Conservation (phyloP, 2,888 invertebrate genomes). For the Patella caerulea region DNA sequence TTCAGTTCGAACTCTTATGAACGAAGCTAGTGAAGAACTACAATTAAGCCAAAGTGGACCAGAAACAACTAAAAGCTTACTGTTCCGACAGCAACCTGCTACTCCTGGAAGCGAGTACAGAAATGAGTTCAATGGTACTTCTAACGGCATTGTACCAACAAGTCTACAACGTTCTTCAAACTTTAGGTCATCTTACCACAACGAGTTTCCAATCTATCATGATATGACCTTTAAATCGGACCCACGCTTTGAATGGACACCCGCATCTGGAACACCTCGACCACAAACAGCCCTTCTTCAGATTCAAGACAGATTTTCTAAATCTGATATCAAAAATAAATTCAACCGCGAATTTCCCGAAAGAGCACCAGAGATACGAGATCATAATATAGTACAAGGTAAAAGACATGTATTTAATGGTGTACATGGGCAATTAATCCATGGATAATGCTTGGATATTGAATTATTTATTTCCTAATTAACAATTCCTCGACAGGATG, state of each 20-base stretch:
- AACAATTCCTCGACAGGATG: too few species aligned
- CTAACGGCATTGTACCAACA: constrained; percentile 56
- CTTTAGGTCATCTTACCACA: constrained; percentile 50
- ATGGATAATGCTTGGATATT: constrained; percentile 46
- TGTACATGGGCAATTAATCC: constrained; percentile 63
- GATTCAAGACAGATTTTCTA: constrained; percentile 65
- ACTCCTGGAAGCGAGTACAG: constrained; percentile 48
- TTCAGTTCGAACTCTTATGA: background rate
- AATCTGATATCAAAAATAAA: constrained; percentile 52
- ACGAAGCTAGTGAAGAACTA: background rate
- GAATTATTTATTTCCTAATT: too few species aligned
- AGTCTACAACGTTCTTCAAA: constrained; percentile 44
- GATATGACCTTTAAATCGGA: constrained; percentile 59
- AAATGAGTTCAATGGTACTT: constrained; percentile 54
- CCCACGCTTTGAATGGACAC: constrained; percentile 59
- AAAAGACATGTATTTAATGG: constrained; percentile 66
- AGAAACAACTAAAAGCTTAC: background rate
- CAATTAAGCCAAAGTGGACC: background rate
- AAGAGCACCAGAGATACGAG: constrained; percentile 63
- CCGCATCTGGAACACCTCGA: constrained; percentile 57
- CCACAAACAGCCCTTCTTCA: constrained; percentile 61
- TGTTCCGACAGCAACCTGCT: constrained; percentile 34
- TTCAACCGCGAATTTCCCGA: constrained; percentile 65
- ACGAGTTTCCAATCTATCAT: constrained; percentile 52
- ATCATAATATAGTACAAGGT: constrained; percentile 56